Evolutionary conservation across 2,888 invertebrate species (phyloP).

Genomic region (Andrena flavipes): DNA sequence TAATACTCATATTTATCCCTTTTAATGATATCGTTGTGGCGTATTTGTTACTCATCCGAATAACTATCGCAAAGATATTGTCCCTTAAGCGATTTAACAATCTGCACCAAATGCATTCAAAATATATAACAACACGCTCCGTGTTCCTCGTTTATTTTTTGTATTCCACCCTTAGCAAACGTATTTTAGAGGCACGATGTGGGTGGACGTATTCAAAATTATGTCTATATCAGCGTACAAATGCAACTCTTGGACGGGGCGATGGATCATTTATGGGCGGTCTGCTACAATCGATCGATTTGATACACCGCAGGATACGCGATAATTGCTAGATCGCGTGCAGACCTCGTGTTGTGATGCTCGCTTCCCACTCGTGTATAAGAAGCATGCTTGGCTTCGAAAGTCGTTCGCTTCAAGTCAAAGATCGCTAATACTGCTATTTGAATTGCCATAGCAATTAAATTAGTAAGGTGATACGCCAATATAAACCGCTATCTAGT

Average conservation of each 20-base stretch:
- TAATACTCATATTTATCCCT: too few relatives aligned
- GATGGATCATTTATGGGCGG: conserved; percentile 62
- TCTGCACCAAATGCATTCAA: background rate
- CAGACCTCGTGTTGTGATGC: conserved; percentile 44
- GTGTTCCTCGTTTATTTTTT: conserved; percentile 2
- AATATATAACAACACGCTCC: conserved; percentile 1
- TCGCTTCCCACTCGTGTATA: background rate
- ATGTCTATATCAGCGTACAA: conserved; percentile 66
- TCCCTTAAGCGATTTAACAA: background rate
- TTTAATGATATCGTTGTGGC: too few relatives aligned
- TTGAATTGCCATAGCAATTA: conserved; percentile 14
- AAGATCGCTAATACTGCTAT: conserved; percentile 13
- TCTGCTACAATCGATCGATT: conserved; percentile 66
- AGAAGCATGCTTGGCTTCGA: conserved; percentile 27
- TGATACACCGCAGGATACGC: conserved; percentile 50
- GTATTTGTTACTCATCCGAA: too few relatives aligned
- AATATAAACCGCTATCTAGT: background rate
- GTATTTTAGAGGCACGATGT: background rate
- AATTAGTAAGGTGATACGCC: conserved; percentile 11
- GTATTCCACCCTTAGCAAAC: conserved; percentile 9
- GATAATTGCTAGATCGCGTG: conserved; percentile 75
- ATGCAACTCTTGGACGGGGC: background rate
- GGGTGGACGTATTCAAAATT: conserved; percentile 52
- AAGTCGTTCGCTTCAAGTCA: conserved; percentile 17
- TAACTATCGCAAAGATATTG: background rate